A percentile compares a stretch with the other conserved stretches of the same genome.
Conservation (phyloP, 2,888 invertebrate species). For the Drosophila helvetica region DNA sequence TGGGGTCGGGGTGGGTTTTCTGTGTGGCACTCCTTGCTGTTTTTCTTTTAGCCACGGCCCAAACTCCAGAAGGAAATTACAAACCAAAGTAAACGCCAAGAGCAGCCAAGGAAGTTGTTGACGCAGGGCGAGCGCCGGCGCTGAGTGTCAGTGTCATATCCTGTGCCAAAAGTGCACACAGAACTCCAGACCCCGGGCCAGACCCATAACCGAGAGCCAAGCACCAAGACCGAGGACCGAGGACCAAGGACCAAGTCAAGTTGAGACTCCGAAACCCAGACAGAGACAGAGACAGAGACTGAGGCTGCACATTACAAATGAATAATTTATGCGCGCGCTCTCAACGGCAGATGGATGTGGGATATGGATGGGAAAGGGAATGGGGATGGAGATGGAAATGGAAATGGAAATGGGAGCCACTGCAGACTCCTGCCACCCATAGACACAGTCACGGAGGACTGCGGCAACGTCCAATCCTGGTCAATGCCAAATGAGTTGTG, state of each 20-base stretch:
- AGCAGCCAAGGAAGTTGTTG: constrained; percentile 74
- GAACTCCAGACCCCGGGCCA: constrained; percentile 24
- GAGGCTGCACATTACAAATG: constrained; percentile 78
- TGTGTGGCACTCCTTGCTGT: constrained; percentile 55
- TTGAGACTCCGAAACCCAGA: not conserved
- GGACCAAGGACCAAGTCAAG: constrained; percentile 18
- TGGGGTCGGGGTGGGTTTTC: constrained; percentile 34
- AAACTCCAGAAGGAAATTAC: constrained; percentile 78
- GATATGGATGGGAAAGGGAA: constrained; percentile 42
- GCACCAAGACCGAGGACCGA: constrained; percentile 10
- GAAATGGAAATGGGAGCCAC: constrained; percentile 4
- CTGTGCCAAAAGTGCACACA: constrained; percentile 78
- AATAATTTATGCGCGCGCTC: constrained; percentile 76
- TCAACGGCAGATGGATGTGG: constrained; percentile 72
- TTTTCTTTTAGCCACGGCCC: constrained; percentile 59
- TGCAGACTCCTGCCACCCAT: constrained; percentile 27
- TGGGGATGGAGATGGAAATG: not conserved
- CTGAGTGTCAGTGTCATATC: constrained; percentile 79
- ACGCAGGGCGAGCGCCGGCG: constrained; percentile 68
- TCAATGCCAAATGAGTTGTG: constrained; percentile 78
- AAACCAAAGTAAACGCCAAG: constrained; percentile 79
- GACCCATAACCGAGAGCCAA: constrained; percentile 11
- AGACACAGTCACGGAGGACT: constrained; percentile 57
- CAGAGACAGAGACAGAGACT: constrained; percentile 3
- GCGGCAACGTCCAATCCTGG: constrained; percentile 56